Evolutionary conservation across 2,797 vertebrate species (phyloP).

Genomic region (Spinus pinus): DNA sequence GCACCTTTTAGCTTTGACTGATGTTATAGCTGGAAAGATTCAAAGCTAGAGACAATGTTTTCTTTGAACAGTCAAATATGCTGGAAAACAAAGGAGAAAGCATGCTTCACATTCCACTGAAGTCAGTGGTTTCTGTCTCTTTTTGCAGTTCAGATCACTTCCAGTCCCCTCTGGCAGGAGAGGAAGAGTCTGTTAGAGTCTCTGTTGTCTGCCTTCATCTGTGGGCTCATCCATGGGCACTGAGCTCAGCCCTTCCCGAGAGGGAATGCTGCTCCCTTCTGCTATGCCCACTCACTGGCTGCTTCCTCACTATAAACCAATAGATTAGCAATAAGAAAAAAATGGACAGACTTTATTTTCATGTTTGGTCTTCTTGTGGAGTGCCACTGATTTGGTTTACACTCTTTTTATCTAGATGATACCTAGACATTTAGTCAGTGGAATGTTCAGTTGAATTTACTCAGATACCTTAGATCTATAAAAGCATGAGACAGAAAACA

Average conservation of each 20-base stretch:
- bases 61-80: slow-evolving; percentile 30
- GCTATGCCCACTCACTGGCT: background rate
- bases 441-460: background rate
- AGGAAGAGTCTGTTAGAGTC: background rate
- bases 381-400: background rate
- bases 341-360: background rate
- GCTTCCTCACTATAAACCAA: background rate
- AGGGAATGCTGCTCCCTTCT: background rate
- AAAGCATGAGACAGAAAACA: background rate
- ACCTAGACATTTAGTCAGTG: background rate
- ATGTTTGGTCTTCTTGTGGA: background rate
- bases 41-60: slow-evolving; percentile 8
- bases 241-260: background rate
- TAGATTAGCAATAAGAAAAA: background rate
- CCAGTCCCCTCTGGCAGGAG: background rate
- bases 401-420: background rate
- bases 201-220: background rate
- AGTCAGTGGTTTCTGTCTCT: slow-evolving; percentile 60
- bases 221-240: background rate
- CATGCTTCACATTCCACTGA: slow-evolving; percentile 51
- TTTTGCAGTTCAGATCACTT: slow-evolving; percentile 38
- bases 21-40: background rate
- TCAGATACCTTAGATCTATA: background rate
- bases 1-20: background rate
- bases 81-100: slow-evolving; percentile 46